A percentile compares a stretch with the other conserved stretches of the same genome.
phyloP scores from a whole-genome alignment of 1,140 invertebrate genomes.

The Aphelenchoides besseyi region DNA sequence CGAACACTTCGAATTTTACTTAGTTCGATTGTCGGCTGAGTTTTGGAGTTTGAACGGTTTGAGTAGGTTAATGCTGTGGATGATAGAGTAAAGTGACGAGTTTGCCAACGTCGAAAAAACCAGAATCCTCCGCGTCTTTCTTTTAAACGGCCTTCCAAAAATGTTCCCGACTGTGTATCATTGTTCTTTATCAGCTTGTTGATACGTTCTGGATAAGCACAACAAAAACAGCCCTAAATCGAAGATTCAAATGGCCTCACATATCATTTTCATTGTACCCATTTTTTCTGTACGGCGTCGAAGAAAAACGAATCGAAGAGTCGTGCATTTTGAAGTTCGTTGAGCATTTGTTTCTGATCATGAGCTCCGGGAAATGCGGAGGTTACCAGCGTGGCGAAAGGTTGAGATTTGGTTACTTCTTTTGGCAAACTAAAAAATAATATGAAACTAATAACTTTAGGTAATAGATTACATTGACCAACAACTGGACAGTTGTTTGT shows the following conservation, averaged over 20 bases:
- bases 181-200: conserved; percentile 58
- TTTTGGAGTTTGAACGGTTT: conserved; percentile 64
- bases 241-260: too few species aligned
- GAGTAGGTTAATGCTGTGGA: conserved; percentile 79
- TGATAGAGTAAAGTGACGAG: conserved; percentile 85
- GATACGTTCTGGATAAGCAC: too few species aligned
- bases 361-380: conserved; percentile 80
- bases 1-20: conserved; percentile 87
- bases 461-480: too few species aligned
- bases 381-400: conserved; percentile 83
- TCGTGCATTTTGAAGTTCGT: conserved; percentile 78
- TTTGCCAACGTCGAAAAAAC: conserved; percentile 82
- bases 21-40: conserved; percentile 72
- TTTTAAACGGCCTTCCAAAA: conserved; percentile 80
- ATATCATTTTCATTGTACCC: too few species aligned
- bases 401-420: conserved; percentile 72
- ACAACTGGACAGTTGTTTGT: conserved; percentile 71
- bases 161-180: conserved; percentile 16
- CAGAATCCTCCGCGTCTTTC: conserved; percentile 90
- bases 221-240: too few species aligned
- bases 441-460: too few species aligned
- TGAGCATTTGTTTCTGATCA: conserved; percentile 79
- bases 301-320: conserved; percentile 89
- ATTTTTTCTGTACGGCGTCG: conserved; percentile 69
- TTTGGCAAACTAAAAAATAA: conserved; percentile 82